phyloP scores from a whole-genome alignment of 2,888 invertebrate genomes.

The Callinectes sapidus region DNA sequence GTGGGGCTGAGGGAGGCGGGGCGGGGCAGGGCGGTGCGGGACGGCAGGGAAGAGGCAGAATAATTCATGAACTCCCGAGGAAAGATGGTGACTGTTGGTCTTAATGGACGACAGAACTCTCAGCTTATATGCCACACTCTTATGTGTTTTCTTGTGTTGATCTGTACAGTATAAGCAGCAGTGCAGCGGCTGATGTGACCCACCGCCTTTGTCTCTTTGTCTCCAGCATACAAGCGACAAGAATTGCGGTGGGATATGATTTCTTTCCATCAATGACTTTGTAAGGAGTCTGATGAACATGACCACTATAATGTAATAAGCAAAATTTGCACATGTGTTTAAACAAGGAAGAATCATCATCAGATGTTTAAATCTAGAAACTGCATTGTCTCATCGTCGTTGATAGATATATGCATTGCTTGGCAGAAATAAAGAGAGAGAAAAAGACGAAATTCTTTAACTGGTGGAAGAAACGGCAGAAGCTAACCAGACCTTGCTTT shows the following conservation, averaged over 20 bases:
- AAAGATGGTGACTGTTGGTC: constrained; percentile 1
- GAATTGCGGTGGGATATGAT: not conserved
- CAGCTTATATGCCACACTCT: not conserved
- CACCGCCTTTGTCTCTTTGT: not conserved
- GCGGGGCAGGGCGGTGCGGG: not conserved
- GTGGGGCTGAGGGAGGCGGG: not conserved
- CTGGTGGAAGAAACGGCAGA: not conserved
- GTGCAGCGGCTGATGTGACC: not conserved
- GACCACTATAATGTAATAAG: not conserved
- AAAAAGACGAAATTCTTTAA: not conserved
- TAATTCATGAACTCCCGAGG: not conserved
- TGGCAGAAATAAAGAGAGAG: not conserved
- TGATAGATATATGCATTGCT: not conserved
- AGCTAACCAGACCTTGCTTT: not conserved
- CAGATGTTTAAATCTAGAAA: too few species aligned
- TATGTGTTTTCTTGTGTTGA: not conserved
- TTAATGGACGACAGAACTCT: not conserved
- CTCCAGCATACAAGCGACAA: not conserved
- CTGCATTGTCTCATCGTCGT: not conserved
- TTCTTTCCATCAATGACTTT: not conserved
- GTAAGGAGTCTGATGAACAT: not conserved
- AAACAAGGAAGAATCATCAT: too few species aligned
- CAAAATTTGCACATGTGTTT: not conserved
- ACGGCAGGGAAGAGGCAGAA: not conserved
- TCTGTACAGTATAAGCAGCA: not conserved